Conservation (phyloP, 2,888 invertebrate species). For the Volucella inanis region DNA sequence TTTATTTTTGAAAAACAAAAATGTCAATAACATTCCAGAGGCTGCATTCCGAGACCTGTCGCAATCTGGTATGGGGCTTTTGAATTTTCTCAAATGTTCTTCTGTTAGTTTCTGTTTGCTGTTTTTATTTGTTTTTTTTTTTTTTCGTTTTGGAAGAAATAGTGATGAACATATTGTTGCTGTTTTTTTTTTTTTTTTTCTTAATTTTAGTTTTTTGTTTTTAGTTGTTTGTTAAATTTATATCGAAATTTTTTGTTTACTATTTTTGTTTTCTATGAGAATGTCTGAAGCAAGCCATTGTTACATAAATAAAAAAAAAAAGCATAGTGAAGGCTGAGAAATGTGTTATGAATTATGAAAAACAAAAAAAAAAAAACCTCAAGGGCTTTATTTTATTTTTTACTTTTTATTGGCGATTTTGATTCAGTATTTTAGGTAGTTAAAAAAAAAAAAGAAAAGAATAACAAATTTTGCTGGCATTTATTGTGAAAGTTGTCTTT, state of each 20-base stretch:
- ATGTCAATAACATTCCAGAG: constrained; percentile 79
- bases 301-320: constrained; percentile 60
- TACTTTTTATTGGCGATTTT: constrained; percentile 48
- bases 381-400: constrained; percentile 61
- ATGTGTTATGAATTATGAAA: constrained; percentile 43
- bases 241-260: too few species aligned
- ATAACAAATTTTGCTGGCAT: constrained; percentile 17
- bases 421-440: constrained; percentile 49
- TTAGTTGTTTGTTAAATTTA: constrained; percentile 59
- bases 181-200: constrained; percentile 50
- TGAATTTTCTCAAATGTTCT: constrained; percentile 70
- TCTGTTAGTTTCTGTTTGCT: constrained; percentile 78
- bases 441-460: constrained; percentile 38
- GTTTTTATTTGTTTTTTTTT: constrained; percentile 76
- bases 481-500: not conserved
- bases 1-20: constrained; percentile 48
- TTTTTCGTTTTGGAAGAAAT: constrained; percentile 42
- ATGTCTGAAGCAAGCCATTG: constrained; percentile 75
- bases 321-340: constrained; percentile 37
- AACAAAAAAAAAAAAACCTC: constrained; percentile 25
- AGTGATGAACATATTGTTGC: constrained; percentile 42
- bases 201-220: constrained; percentile 22
- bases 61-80: constrained; percentile 83
- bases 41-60: constrained; percentile 83
- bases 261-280: constrained; percentile 75